Conservation (phyloP, 2,888 invertebrate genomes). For the Criorhina ranunculi region DNA sequence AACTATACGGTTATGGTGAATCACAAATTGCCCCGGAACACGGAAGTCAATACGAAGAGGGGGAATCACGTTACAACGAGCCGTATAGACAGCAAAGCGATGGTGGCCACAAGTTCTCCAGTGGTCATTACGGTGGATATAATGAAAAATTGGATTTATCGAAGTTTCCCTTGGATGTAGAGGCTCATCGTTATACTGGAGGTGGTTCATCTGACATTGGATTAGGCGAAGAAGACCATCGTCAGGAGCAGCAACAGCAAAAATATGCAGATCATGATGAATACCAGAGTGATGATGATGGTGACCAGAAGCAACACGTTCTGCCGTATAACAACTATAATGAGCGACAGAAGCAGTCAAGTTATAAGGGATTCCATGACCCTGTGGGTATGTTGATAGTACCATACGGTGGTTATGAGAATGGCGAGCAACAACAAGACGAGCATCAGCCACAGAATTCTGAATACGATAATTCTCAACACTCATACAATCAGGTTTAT, state of each 20-base stretch:
- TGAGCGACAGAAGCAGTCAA: slow-evolving; percentile 3
- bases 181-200: slow-evolving; percentile 58
- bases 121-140: slow-evolving; percentile 37
- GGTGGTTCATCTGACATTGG: slow-evolving; percentile 5
- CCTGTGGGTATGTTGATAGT: slow-evolving; percentile 48
- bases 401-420: slow-evolving; percentile 58
- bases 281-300: slow-evolving; percentile 45
- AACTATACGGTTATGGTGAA: slow-evolving; percentile 52
- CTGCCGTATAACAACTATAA: slow-evolving; percentile 23
- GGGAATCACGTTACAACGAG: slow-evolving; percentile 32
- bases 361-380: slow-evolving; percentile 44
- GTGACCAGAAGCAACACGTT: slow-evolving; percentile 16
- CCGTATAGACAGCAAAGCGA: slow-evolving; percentile 49
- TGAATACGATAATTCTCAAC: slow-evolving; percentile 33
- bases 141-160: slow-evolving; percentile 49
- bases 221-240: slow-evolving; percentile 23
- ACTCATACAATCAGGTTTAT: slow-evolving; percentile 25
- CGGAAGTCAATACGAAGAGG: slow-evolving; percentile 60
- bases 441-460: slow-evolving; percentile 17
- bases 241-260: slow-evolving; percentile 18
- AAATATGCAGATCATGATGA: slow-evolving; percentile 29
- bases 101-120: slow-evolving; percentile 15
- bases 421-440: slow-evolving; percentile 21
- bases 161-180: slow-evolving; percentile 61
- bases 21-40: slow-evolving; percentile 61